A percentile compares a stretch with the other conserved stretches of the same genome.
These are phyloP conservation scores for Semibalanus balanoides DNA, from an alignment of 1,140 invertebrate species.

Conservation along the genomic window DNA sequence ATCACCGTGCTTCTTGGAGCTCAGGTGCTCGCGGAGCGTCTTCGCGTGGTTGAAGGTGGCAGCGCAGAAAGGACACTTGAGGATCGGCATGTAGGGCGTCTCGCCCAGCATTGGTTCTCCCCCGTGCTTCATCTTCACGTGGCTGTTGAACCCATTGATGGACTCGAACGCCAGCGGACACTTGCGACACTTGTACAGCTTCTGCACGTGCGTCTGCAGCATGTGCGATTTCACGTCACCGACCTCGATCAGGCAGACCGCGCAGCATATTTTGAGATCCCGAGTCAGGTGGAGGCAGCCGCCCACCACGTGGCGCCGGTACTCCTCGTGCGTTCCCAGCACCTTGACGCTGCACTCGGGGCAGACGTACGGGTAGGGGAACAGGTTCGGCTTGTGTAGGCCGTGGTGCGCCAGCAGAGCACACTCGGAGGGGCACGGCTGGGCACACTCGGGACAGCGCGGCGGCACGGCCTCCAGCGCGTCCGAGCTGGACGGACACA, in stretches of 20 bases:
- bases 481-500: neutral
- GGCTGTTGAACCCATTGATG: conserved; percentile 2
- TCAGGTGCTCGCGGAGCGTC: conserved; percentile 3
- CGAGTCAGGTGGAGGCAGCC: neutral
- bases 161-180: conserved; percentile 1
- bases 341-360: neutral
- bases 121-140: neutral
- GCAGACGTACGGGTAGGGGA: neutral
- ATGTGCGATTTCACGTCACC: neutral
- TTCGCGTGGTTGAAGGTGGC: neutral
- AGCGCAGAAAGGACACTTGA: conserved; percentile 3
- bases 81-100: conserved; percentile 1
- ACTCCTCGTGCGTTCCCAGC: neutral
- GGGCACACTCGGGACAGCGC: neutral
- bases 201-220: conserved; percentile 4
- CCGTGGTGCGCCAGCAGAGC: neutral
- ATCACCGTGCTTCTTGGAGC: neutral
- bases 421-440: neutral
- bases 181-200: neutral
- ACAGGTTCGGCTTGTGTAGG: conserved; percentile 3
- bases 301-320: neutral
- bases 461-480: neutral
- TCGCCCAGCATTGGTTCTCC: neutral
- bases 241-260: conserved; percentile 3
- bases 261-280: neutral